phyloP scores from a whole-genome alignment of 1,140 invertebrate genomes.

The Halotydeus destructor region DNA sequence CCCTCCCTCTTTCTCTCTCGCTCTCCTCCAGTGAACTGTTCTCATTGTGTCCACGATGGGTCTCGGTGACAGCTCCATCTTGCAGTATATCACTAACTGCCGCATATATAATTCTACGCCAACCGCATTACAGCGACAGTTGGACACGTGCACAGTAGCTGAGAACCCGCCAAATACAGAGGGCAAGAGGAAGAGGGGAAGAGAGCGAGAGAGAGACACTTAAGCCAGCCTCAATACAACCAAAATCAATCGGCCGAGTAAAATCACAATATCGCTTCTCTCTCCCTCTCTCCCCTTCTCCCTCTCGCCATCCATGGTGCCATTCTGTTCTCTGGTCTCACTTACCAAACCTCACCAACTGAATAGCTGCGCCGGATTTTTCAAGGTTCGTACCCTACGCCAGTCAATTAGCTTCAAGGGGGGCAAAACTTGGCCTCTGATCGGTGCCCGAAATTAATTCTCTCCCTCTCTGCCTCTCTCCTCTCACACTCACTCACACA shows the following conservation, averaged over 20 bases:
- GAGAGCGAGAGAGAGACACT: not conserved
- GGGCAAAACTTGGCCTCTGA: slow-evolving; percentile 1
- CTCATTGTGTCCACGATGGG: too few species aligned
- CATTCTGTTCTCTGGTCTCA: slow-evolving; percentile 4
- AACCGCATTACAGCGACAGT: not conserved
- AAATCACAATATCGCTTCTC: not conserved
- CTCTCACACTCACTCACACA: slow-evolving; percentile 7
- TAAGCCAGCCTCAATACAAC: not conserved
- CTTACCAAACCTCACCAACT: slow-evolving; percentile 6
- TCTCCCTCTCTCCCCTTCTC: not conserved
- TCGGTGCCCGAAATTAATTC: not conserved
- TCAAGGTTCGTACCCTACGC: slow-evolving; percentile 34
- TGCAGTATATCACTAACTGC: not conserved
- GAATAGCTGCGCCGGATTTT: slow-evolving; percentile 55
- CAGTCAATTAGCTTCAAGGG: slow-evolving; percentile 1
- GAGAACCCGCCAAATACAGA: not conserved
- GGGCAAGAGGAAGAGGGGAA: not conserved
- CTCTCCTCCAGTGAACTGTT: too few species aligned
- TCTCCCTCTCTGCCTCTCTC: too few species aligned
- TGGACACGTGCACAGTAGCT: not conserved
- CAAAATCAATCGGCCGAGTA: not conserved
- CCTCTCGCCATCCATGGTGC: slow-evolving; percentile 3
- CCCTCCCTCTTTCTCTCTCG: too few species aligned
- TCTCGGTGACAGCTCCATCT: too few species aligned
- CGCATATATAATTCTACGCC: not conserved